Conservation (phyloP, 2,113 vertebrate genomes). For the Paratilapia polleni region DNA sequence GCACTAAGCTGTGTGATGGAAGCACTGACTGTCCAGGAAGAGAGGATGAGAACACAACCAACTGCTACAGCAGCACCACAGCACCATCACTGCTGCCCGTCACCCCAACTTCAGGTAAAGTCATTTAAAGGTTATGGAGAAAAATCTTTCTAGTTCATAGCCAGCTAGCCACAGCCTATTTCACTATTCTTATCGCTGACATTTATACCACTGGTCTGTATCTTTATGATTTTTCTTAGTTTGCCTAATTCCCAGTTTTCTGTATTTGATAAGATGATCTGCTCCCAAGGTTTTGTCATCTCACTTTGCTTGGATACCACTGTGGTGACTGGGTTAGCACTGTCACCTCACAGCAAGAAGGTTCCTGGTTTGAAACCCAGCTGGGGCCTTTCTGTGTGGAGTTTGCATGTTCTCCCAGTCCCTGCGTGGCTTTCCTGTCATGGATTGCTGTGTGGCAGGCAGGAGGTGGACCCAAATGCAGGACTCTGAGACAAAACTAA, state of each 20-base stretch:
- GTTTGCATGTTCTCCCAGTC: too few species aligned
- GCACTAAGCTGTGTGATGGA: conserved; percentile 79
- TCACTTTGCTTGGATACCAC: not conserved
- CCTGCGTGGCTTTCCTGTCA: too few species aligned
- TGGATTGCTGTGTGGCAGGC: too few species aligned
- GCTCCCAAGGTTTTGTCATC: accelerated
- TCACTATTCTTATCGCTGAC: not conserved
- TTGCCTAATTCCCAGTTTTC: not conserved
- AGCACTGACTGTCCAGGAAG: conserved; percentile 77
- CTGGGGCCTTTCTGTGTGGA: too few species aligned
- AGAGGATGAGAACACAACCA: conserved; percentile 79
- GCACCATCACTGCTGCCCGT: not conserved
- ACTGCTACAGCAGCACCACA: conserved; percentile 59
- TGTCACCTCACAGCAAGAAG: too few species aligned
- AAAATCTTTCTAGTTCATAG: not conserved
- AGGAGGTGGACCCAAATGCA: too few species aligned
- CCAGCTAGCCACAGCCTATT: not conserved
- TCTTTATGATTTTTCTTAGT: not conserved
- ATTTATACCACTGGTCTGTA: not conserved
- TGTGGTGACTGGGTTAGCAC: not conserved
- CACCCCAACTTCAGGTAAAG: conserved; percentile 14
- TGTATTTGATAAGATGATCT: not conserved
- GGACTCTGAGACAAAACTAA: too few species aligned
- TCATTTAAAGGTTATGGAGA: not conserved
- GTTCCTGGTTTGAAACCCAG: too few species aligned